Conservation (phyloP, 2,888 invertebrate species). For the Phasia obesa region DNA sequence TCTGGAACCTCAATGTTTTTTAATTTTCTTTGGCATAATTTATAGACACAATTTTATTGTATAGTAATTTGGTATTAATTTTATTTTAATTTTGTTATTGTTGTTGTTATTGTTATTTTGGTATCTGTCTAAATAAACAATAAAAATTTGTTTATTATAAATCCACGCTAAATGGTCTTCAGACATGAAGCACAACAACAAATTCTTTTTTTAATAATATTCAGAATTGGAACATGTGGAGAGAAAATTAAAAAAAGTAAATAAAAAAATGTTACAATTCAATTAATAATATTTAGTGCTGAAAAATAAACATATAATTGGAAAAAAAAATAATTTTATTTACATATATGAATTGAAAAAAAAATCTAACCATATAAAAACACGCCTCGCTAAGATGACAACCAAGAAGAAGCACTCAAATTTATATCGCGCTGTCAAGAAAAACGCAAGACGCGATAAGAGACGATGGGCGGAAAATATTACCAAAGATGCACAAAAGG, state of each 20-base stretch:
- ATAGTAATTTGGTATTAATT: background rate
- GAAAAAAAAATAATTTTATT: too few species aligned
- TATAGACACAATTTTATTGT: conserved; percentile 3
- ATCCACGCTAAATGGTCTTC: background rate
- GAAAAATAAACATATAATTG: too few species aligned
- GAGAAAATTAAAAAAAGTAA: background rate
- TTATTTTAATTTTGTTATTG: too few species aligned
- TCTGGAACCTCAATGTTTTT: background rate
- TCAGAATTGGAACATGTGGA: background rate
- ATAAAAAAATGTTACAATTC: background rate
- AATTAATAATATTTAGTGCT: background rate
- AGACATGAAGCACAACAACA: background rate
- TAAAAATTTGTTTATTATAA: conserved; percentile 34
- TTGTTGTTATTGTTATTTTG: conserved; percentile 16
- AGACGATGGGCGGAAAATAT: too few species aligned
- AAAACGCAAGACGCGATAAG: too few species aligned
- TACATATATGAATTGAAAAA: too few species aligned
- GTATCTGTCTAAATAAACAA: conserved; percentile 34
- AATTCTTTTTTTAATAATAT: background rate
- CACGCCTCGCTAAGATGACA: too few species aligned
- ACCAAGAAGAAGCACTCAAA: too few species aligned
- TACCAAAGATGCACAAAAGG: too few species aligned
- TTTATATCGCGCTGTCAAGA: too few species aligned
- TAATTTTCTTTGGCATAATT: background rate
- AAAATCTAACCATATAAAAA: too few species aligned